A percentile compares a stretch with the other conserved stretches of the same genome.
These are phyloP conservation scores for rat (Rattus norvegicus) DNA, from an alignment of 2,113 vertebrate species.

Conservation along the genomic window DNA sequence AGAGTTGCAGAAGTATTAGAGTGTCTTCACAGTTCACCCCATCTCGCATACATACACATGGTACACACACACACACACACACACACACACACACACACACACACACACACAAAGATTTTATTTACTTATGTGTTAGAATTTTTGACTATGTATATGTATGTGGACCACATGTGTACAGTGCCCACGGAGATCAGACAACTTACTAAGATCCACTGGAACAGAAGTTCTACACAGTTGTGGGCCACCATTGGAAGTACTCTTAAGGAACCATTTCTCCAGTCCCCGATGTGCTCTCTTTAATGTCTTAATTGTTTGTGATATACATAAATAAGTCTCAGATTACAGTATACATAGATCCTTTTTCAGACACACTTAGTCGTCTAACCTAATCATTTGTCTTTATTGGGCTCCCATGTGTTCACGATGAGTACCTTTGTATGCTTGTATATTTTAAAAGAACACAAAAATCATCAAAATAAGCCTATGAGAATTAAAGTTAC, in stretches of 20 bases:
- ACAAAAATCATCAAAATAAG: conserved; percentile 21
- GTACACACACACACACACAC: too few species aligned
- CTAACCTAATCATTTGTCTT: not conserved
- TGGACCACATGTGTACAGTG: not conserved
- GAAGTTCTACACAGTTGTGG: too few species aligned
- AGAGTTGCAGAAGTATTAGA: not conserved
- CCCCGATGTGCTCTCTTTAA: not conserved
- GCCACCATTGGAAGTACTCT: not conserved
- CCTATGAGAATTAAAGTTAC: not conserved
- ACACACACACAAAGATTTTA: not conserved
- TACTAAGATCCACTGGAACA: not conserved
- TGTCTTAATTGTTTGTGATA: not conserved
- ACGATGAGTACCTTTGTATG: not conserved
- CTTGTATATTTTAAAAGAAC: conserved; percentile 32
- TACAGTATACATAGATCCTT: not conserved
- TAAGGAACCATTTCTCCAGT: not conserved
- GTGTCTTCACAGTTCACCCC: not conserved
- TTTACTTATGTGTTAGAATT: not conserved
- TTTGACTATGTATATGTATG: not conserved
- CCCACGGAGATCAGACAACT: not conserved
- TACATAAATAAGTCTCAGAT: not conserved
- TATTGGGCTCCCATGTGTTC: not conserved
- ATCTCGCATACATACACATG: not conserved
- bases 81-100: not conserved
- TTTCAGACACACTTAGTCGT: not conserved